Percentiles rank a stretch among this genome's conserved stretches.
Conservation (phyloP, 2,113 vertebrate genomes). For the Mellivora capensis region DNA sequence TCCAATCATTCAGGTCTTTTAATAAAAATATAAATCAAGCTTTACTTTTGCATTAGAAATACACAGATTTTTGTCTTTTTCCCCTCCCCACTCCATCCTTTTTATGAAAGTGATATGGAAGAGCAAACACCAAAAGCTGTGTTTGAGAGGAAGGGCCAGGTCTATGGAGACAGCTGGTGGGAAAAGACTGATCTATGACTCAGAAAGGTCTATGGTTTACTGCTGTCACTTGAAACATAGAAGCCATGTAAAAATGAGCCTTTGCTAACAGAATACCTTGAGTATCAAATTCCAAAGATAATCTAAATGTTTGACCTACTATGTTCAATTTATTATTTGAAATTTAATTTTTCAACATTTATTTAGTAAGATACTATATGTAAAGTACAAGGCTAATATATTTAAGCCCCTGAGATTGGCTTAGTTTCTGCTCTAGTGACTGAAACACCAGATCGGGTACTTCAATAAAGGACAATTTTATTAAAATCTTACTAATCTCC, state of each 20-base stretch:
- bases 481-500: background rate
- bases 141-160: background rate
- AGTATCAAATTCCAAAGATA: background rate
- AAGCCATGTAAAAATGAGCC: background rate
- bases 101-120: background rate
- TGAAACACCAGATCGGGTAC: background rate
- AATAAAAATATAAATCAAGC: background rate
- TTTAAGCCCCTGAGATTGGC: background rate
- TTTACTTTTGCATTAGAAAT: background rate
- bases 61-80: background rate
- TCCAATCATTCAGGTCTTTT: background rate
- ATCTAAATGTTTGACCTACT: background rate
- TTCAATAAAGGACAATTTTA: background rate
- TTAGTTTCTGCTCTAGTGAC: background rate
- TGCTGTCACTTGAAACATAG: background rate
- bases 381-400: background rate
- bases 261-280: background rate
- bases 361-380: background rate
- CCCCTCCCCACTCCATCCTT: background rate
- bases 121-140: background rate
- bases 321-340: background rate
- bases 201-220: background rate
- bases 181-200: background rate
- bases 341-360: slow-evolving; percentile 17
- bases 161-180: background rate